A percentile compares a stretch with the other conserved stretches of the same genome.
Conservation (phyloP, 2,888 invertebrate genomes). For the Shargacucullia verbasci region DNA sequence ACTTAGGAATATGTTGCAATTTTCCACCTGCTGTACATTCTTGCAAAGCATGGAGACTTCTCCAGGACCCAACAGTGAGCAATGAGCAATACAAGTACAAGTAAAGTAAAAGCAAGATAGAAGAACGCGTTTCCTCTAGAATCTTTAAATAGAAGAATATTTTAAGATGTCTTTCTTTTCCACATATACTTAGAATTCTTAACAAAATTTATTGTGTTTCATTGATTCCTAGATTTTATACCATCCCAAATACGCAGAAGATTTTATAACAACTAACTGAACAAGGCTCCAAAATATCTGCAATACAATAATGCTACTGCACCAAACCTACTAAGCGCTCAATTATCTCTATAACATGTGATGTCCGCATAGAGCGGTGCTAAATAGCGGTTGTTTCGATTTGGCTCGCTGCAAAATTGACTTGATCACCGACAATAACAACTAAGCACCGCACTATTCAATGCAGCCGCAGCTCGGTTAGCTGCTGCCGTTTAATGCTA, state of each 20-base stretch:
- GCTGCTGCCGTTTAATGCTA: slow-evolving; percentile 38
- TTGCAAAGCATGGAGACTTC: too few relatives aligned
- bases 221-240: neutral
- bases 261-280: slow-evolving; percentile 1
- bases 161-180: too few relatives aligned
- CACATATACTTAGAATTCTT: too few relatives aligned
- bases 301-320: slow-evolving; percentile 37
- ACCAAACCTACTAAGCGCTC: slow-evolving; percentile 47
- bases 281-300: slow-evolving; percentile 18
- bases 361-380: slow-evolving; percentile 29
- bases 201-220: too few relatives aligned
- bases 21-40: too few relatives aligned
- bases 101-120: too few relatives aligned
- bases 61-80: too few relatives aligned
- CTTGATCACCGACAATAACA: slow-evolving; percentile 62
- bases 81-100: too few relatives aligned
- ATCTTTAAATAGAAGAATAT: too few relatives aligned
- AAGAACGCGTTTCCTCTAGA: too few relatives aligned
- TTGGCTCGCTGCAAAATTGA: slow-evolving; percentile 61
- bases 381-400: slow-evolving; percentile 58
- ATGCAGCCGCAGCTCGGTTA: slow-evolving; percentile 47
- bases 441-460: slow-evolving; percentile 54
- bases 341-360: slow-evolving; percentile 49
- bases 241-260: neutral
- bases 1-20: too few relatives aligned